phyloP scores from a whole-genome alignment of 2,797 vertebrate species.

The Masticophis lateralis region DNA sequence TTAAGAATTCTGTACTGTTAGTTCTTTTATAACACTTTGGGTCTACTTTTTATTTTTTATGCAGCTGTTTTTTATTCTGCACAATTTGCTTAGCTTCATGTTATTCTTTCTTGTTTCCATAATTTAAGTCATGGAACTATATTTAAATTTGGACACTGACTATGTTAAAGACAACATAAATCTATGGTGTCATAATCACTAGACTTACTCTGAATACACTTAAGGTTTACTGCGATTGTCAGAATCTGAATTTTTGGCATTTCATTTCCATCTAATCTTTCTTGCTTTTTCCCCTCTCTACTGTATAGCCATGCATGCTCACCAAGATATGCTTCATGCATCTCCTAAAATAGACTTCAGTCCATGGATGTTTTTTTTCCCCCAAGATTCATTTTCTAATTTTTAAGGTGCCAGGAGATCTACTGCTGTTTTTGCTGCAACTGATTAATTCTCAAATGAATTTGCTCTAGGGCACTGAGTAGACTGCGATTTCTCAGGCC shows the following conservation, averaged over 20 bases:
- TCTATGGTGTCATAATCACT: background rate
- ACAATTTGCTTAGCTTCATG: background rate
- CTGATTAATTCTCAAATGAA: background rate
- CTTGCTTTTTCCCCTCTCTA: background rate
- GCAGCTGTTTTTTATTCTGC: background rate
- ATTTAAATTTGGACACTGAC: background rate
- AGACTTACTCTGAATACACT: background rate
- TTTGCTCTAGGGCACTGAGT: background rate
- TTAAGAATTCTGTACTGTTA: background rate
- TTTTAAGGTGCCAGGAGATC: background rate
- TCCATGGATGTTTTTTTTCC: background rate
- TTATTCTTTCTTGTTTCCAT: background rate
- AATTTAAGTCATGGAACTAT: background rate
- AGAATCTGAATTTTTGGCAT: background rate
- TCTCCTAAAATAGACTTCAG: background rate
- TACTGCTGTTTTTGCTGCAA: background rate
- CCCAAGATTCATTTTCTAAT: background rate
- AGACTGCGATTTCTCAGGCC: background rate
- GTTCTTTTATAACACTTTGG: background rate
- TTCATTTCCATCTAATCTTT: background rate
- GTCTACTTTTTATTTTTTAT: background rate
- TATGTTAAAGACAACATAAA: background rate
- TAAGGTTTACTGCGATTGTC: background rate
- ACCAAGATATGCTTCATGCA: background rate
- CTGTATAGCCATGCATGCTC: background rate